A percentile compares a stretch with the other conserved stretches of the same genome.
Evolutionary conservation across 2,113 vertebrate genomes (phyloP).

Genomic region (Leptocoma aspasia): DNA sequence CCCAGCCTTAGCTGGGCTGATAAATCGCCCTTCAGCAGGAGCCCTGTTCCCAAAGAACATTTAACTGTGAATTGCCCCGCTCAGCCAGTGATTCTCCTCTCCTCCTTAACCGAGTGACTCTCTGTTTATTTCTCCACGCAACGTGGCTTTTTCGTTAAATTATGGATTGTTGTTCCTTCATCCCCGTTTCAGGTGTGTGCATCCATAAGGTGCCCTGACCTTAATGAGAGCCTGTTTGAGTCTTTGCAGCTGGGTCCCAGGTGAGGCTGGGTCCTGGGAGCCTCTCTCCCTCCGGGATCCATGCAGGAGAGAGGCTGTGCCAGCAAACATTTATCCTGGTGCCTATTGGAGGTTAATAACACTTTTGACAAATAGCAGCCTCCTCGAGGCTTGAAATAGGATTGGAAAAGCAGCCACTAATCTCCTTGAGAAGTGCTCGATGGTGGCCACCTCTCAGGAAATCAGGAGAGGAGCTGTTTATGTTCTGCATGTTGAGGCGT

Average conservation of each 20-base stretch:
- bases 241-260: neutral
- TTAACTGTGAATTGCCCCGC: neutral
- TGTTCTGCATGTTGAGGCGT: neutral
- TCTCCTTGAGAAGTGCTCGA: neutral
- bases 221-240: neutral
- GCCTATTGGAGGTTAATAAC: constrained; percentile 12
- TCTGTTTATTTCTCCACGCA: neutral
- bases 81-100: constrained; percentile 32
- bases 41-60: neutral
- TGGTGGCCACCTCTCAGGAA: neutral
- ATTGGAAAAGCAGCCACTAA: constrained; percentile 17
- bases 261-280: neutral
- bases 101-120: neutral
- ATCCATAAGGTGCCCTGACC: neutral
- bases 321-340: constrained; percentile 21
- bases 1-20: constrained; percentile 9
- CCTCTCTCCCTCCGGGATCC: neutral
- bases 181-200: neutral
- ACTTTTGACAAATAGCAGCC: neutral
- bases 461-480: neutral
- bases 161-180: neutral
- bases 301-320: neutral
- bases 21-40: constrained; percentile 32
- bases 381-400: neutral
- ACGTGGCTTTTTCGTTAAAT: constrained; percentile 25